Base-by-base conservation (phyloP, 37 sponge, comb jelly and placozoan genomes). In the Lycopodina hypogea region DNA sequence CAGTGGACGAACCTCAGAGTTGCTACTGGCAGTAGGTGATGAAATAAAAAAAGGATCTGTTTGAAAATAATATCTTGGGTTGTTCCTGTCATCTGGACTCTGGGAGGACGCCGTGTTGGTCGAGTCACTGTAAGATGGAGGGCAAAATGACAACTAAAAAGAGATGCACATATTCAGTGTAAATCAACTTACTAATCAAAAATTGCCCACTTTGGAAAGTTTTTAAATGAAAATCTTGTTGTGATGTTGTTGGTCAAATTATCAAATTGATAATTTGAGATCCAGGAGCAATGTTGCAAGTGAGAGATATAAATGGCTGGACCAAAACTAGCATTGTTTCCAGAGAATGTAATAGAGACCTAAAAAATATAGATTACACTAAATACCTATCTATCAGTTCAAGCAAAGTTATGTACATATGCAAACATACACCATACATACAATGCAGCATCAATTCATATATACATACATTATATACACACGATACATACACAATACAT, bases 211-310 rank as follows among this genome's bases (percentile, higher is more conserved):
- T 70, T 50, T 2, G 76, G 37, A 64, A 87, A 87, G n/a, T 35
- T 33, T n/a, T 6, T 76, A 0, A 11, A 82, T 72, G 56, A 9
- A 21, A 56, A 78, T 82, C 32, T 41, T 63, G 8, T 36, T 37
- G 15, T 1, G 18, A 34, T 35, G 26, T 45, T 72, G 28, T 18
- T 69, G 45, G 58, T 56, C 19, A n/a, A 52, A 22, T 33, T 80
- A 35, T n/a, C 21, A 61, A 57, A 7, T 3, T 21, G 9, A 8
- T n/a, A 1, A 52, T 35, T 68, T 1, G 74, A 69, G 75, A 65
- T 75, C 83, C 86, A 90, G 62, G 91, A 86, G 56, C 91, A 90
- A 58, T 67, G 68, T 21, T 85, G 56, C 29, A 90, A 53, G 56
- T 71, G 72, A 42, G 86, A 86, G 32, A 56, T 73, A 52, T 74